phyloP scores from a whole-genome alignment of 2,888 invertebrate species.

The Tromatobia lineatoria region DNA sequence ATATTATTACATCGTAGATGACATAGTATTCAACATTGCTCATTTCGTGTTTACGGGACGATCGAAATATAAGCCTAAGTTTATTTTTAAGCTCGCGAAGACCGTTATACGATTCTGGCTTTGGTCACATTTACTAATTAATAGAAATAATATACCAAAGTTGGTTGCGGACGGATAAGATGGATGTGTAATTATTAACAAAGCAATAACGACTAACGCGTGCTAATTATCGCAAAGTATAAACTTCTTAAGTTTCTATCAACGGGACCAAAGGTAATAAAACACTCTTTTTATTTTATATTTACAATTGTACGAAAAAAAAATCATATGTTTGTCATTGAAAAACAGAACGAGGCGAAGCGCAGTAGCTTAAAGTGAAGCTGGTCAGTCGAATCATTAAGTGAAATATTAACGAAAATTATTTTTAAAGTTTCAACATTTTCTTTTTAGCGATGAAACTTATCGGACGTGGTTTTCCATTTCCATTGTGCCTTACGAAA shows the following conservation, averaged over 20 bases:
- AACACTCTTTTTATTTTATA: slow-evolving; percentile 76
- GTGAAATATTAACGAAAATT: slow-evolving; percentile 10
- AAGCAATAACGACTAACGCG: slow-evolving; percentile 72
- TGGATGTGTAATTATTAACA: slow-evolving; percentile 68
- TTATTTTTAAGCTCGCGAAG: slow-evolving; percentile 52
- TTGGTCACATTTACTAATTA: slow-evolving; percentile 59
- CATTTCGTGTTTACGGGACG: slow-evolving; percentile 53
- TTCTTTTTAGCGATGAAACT: slow-evolving; percentile 38
- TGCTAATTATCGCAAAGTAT: slow-evolving; percentile 76
- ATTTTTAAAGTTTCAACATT: slow-evolving; percentile 5
- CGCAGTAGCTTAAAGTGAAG: slow-evolving; percentile 69
- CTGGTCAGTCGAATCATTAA: slow-evolving; percentile 73
- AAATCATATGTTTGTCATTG: slow-evolving; percentile 65
- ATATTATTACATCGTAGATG: slow-evolving; percentile 52
- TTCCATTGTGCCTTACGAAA: slow-evolving; percentile 56
- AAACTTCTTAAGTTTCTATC: slow-evolving; percentile 81
- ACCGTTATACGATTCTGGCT: slow-evolving; percentile 62
- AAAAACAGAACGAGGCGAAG: slow-evolving; percentile 57
- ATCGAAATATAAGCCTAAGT: slow-evolving; percentile 42
- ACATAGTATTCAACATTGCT: slow-evolving; percentile 55
- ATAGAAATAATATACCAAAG: slow-evolving; percentile 69
- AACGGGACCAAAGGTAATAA: slow-evolving; percentile 83
- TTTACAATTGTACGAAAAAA: slow-evolving; percentile 69
- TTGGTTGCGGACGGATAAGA: slow-evolving; percentile 69
- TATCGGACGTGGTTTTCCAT: slow-evolving; percentile 28